Conservation (phyloP, 2,888 invertebrate genomes). For the Luperina testacea region DNA sequence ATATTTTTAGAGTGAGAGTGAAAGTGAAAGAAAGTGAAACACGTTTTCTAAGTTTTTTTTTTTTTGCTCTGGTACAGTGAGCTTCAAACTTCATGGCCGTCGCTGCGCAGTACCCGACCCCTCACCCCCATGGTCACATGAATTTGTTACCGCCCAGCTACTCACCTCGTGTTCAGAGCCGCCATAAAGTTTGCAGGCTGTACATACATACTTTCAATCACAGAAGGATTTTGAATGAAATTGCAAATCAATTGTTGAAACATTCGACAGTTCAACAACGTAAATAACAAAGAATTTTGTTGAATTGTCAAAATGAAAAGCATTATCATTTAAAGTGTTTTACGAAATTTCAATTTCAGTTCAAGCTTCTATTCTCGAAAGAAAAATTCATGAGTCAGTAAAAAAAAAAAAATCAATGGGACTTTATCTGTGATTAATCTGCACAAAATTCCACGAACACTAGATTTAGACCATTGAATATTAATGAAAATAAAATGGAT, state of each 20-base stretch:
- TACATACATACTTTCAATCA: no score
- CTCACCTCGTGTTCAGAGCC: no score
- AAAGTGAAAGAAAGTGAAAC: no score
- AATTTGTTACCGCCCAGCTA: no score
- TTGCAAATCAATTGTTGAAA: no score
- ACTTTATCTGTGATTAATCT: background rate
- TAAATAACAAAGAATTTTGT: background rate
- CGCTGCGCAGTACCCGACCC: no score
- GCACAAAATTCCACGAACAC: background rate
- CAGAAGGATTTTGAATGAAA: background rate
- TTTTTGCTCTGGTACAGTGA: background rate
- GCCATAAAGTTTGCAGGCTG: no score
- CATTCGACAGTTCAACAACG: no score
- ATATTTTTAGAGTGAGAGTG: background rate
- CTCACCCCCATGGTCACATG: no score
- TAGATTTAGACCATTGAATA: background rate
- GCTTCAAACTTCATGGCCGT: background rate
- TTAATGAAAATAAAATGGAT: background rate
- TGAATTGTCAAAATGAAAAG: background rate
- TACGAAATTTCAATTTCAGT: background rate
- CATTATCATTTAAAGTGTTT: background rate
- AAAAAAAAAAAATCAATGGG: background rate
- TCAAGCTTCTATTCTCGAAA: background rate
- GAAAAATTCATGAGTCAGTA: background rate
- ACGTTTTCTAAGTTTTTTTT: no score